Conservation (phyloP, 2,113 vertebrate genomes). For the Paraplagusia blochii region DNA sequence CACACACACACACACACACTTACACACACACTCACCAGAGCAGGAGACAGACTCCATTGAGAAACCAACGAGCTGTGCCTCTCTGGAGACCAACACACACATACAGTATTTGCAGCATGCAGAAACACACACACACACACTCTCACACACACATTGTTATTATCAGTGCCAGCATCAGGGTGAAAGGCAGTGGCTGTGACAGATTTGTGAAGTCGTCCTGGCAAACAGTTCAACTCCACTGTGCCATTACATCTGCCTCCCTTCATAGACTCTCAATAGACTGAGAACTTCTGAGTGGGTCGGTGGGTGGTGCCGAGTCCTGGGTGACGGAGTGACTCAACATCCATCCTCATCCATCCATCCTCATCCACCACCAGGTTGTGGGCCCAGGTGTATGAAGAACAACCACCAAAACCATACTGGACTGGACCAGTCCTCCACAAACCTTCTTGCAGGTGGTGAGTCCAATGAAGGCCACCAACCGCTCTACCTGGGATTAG, state of each 20-base stretch:
- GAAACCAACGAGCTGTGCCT: slow-evolving; percentile 71
- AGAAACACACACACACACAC: slow-evolving; percentile 1
- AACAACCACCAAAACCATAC: no score
- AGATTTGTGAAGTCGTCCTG: slow-evolving; percentile 40
- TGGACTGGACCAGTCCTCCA: no score
- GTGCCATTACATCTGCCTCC: slow-evolving; percentile 21
- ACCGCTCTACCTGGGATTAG: no score
- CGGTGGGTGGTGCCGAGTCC: no score
- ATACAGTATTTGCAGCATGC: not conserved
- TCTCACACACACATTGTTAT: slow-evolving; percentile 18
- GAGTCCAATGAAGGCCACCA: no score
- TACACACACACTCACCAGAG: slow-evolving; percentile 29
- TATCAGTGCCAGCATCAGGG: slow-evolving; percentile 47
- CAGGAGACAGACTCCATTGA: slow-evolving; percentile 75
- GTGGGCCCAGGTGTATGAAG: no score
- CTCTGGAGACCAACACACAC: slow-evolving; percentile 52
- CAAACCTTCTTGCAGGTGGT: no score
- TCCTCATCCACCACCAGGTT: no score
- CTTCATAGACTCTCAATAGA: slow-evolving; percentile 31
- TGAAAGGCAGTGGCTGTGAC: slow-evolving; percentile 38
- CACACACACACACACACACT: slow-evolving; percentile 27
- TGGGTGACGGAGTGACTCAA: no score
- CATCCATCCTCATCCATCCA: no score
- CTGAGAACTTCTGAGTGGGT: slow-evolving; percentile 17
- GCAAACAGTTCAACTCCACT: slow-evolving; percentile 27